Base-by-base conservation (phyloP, 2,888 invertebrate species). In the Dynastes tityus region DNA sequence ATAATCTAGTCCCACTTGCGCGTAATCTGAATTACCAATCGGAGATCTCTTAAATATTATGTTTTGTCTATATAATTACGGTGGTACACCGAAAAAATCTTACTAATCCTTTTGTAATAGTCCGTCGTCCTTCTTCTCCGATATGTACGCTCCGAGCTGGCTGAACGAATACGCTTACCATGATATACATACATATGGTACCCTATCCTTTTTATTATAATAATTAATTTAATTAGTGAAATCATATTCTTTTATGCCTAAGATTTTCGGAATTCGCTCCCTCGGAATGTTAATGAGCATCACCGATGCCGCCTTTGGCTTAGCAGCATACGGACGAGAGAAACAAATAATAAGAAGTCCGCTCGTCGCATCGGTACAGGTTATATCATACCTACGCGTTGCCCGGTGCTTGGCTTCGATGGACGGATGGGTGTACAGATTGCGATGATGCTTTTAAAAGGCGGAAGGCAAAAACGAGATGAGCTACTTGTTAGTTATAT, bases 191-290 rank as follows among this genome's bases (percentile, higher is more conserved):
- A 45, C 45, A 37, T 71, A 71, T 40, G 73, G 45, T 40, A 61
- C 58, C 58, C 45, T 45, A 45, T 8, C 45, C 45, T 45, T 73
- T 58, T 58, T 73, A 73, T 73, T 73, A 73, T 73, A 73, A 73
- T 73, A 73, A 73, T 73, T 73, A 73, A 58, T 73, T 73, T 73
- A 73, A 73, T 73, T 73, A 73, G 73, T 73, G 73, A 73, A 73
- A 73, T 73, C 49, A 58, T 73, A 73, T 73, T 73, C 73, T 40
- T 58, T 58, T 73, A 58, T 73, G 58, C 58, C 37, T 32, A 53
- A 40, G 40, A 73, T 73, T 73, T 58, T 73, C 55, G 73, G 73
- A 73, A 73, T 73, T 73, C 27, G 16, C 58, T 53, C 29, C 11
- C 11, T 58, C 40, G 73, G 73, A 58, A 73, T 73, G 58, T 73